These are phyloP conservation scores for Platorchestia sp. DNA, from an alignment of 1,140 invertebrate species.

Conservation along the genomic window DNA sequence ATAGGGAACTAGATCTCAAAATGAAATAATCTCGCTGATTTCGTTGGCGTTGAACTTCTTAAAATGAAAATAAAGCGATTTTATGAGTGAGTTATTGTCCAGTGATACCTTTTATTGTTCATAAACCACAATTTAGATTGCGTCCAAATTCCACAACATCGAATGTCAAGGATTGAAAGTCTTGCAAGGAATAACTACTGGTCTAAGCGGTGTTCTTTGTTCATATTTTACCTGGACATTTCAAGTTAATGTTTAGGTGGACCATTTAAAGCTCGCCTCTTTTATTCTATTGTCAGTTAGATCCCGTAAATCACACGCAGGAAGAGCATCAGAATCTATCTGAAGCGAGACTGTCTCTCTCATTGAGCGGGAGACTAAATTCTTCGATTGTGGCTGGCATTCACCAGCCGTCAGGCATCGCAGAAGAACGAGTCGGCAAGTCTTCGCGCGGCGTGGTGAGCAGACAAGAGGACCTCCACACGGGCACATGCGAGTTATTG, in stretches of 20 bases:
- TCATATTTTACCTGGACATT: background rate
- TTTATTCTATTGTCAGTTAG: background rate
- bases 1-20: background rate
- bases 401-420: background rate
- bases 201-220: background rate
- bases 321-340: background rate
- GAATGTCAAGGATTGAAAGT: background rate
- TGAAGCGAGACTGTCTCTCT: background rate
- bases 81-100: background rate
- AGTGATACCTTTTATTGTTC: background rate
- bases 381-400: background rate
- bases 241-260: background rate
- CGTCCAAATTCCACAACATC: background rate
- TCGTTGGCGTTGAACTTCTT: background rate
- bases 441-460: background rate
- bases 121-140: background rate
- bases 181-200: background rate
- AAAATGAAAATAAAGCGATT: background rate
- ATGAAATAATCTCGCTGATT: background rate
- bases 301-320: background rate
- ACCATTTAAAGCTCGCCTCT: background rate
- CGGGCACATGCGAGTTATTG: background rate
- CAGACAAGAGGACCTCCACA: background rate
- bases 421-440: background rate
- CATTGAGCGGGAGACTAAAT: background rate